These are phyloP conservation scores for Mactra quadrangularis DNA, from an alignment of 1,140 invertebrate genomes.

Conservation along the genomic window DNA sequence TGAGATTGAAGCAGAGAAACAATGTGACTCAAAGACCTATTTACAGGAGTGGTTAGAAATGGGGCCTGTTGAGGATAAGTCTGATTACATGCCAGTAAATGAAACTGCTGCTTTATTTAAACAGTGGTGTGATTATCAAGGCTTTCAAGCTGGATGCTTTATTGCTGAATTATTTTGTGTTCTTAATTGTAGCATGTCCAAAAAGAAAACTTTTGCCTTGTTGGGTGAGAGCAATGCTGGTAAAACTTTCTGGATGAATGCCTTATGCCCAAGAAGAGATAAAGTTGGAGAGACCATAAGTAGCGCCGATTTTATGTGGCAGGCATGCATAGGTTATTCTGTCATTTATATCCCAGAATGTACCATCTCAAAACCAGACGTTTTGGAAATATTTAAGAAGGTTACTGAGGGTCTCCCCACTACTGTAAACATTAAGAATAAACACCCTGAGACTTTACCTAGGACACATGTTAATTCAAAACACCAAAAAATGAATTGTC, in stretches of 20 bases:
- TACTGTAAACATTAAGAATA: no score
- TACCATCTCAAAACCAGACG: no score
- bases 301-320: slow-evolving; percentile 11
- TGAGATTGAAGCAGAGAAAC: not conserved
- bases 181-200: not conserved
- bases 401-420: no score
- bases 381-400: no score
- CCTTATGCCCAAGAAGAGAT: not conserved
- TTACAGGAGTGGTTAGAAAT: not conserved
- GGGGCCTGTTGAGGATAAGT: not conserved
- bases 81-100: not conserved
- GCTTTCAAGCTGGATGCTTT: not conserved
- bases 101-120: not conserved
- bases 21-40: not conserved
- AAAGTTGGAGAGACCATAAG: not conserved
- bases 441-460: no score
- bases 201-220: slow-evolving; percentile 9
- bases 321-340: slow-evolving; percentile 2
- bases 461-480: no score
- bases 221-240: slow-evolving; percentile 17
- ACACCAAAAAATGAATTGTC: no score
- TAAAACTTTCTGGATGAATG: slow-evolving; percentile 23
- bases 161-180: not conserved
- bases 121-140: not conserved
- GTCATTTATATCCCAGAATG: slow-evolving; percentile 4